Percentiles rank a stretch among this genome's conserved stretches.
Evolutionary conservation across 2,797 vertebrate species (phyloP).

Genomic region (Anas bahamensis): DNA sequence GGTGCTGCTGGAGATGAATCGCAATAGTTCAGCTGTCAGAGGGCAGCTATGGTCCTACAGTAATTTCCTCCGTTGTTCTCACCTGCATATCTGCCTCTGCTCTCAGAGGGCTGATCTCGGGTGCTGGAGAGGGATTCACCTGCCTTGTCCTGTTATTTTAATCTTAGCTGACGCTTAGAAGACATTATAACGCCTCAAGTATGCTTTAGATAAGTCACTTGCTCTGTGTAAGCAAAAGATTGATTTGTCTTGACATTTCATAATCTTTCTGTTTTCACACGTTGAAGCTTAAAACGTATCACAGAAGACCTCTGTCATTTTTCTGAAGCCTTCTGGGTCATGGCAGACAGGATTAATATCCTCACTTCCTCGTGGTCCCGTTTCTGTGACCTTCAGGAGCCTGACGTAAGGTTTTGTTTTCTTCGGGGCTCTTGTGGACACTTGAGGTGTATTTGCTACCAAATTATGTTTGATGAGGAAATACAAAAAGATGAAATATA

Average conservation of each 20-base stretch:
- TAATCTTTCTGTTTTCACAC: neutral
- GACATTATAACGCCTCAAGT: neutral
- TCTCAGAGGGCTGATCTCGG: neutral
- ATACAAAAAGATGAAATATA: neutral
- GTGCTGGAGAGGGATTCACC: neutral
- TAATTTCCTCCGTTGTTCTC: neutral
- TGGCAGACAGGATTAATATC: neutral
- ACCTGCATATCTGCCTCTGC: neutral
- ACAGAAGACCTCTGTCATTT: neutral
- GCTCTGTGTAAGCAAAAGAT: slow-evolving; percentile 12
- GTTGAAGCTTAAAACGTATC: neutral
- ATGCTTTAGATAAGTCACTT: slow-evolving; percentile 24
- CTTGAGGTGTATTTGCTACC: neutral
- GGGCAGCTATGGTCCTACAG: neutral
- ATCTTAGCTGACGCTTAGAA: too few species aligned
- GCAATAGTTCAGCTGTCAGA: neutral
- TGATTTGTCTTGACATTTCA: slow-evolving; percentile 50
- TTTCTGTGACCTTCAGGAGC: neutral
- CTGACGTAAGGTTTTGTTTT: neutral
- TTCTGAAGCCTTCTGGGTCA: neutral
- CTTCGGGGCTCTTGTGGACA: neutral
- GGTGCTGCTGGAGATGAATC: neutral
- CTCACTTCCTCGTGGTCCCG: neutral
- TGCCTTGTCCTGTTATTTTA: neutral
- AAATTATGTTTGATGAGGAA: neutral